phyloP scores from a whole-genome alignment of 2,888 invertebrate genomes.

The Bruchidius siliquastri region DNA sequence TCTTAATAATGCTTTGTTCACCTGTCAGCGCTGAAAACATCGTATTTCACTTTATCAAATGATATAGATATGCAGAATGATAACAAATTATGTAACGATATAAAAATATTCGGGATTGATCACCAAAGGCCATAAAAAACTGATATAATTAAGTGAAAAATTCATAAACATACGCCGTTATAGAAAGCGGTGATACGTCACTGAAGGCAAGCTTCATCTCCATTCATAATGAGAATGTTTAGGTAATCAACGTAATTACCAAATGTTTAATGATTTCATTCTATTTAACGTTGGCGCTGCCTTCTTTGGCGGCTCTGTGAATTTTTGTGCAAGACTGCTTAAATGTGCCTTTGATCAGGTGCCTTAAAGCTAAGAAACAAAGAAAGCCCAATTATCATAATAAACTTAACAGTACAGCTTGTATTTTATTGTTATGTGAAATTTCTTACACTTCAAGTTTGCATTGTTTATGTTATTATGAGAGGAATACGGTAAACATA shows the following conservation, averaged over 20 bases:
- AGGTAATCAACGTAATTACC: neutral
- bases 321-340: neutral
- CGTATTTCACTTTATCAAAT: too few relatives aligned
- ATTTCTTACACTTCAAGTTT: neutral
- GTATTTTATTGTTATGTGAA: neutral
- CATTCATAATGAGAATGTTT: neutral
- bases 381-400: neutral
- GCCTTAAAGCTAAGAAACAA: neutral
- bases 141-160: too few relatives aligned
- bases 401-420: neutral
- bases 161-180: too few relatives aligned
- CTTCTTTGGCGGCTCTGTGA: neutral
- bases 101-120: too few relatives aligned
- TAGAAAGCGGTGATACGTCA: neutral
- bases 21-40: too few relatives aligned
- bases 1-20: too few relatives aligned
- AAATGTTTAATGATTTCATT: neutral
- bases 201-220: neutral
- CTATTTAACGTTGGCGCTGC: neutral
- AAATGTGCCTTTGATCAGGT: neutral
- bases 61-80: too few relatives aligned
- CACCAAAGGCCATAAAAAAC: too few relatives aligned
- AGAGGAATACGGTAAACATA: neutral
- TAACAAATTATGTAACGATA: too few relatives aligned
- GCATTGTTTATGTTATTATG: neutral